These are phyloP conservation scores for Dolichotis patagonum DNA, from an alignment of 2,113 vertebrate genomes.

Conservation along the genomic window DNA sequence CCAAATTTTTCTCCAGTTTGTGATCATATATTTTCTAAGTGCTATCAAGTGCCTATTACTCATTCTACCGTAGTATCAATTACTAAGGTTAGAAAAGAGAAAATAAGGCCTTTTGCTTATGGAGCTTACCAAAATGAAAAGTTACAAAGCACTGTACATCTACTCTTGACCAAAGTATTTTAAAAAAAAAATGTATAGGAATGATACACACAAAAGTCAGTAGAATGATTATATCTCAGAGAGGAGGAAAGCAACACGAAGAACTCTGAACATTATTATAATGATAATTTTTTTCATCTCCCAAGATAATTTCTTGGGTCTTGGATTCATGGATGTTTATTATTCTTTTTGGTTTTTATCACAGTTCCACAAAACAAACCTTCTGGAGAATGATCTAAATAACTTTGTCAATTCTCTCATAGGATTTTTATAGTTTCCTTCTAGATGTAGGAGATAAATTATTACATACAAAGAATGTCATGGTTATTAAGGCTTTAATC, in stretches of 20 bases:
- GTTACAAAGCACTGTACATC: not conserved
- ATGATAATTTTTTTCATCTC: not conserved
- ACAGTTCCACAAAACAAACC: not conserved
- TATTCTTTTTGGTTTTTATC: not conserved
- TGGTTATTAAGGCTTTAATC: not conserved
- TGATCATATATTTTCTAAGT: slow-evolving; percentile 9
- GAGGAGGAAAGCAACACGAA: not conserved
- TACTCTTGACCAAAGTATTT: not conserved
- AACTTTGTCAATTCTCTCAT: slow-evolving; percentile 12
- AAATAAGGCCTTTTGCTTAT: not conserved
- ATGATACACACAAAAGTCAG: slow-evolving; percentile 14
- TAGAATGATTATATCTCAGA: not conserved
- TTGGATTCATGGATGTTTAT: slow-evolving; percentile 33
- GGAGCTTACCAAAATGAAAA: not conserved
- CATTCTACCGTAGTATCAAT: not conserved
- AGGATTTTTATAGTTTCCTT: not conserved
- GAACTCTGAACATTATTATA: not conserved
- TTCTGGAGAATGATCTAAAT: slow-evolving; percentile 21
- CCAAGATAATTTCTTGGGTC: not conserved
- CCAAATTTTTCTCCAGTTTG: not conserved
- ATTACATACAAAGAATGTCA: not conserved
- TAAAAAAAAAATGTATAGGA: not conserved
- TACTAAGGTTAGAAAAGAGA: slow-evolving; percentile 22
- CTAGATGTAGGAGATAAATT: not conserved
- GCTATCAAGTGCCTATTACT: not conserved